phyloP scores from a whole-genome alignment of 92 coral and sea anemone genomes.

The Epizoanthus stellaris region DNA sequence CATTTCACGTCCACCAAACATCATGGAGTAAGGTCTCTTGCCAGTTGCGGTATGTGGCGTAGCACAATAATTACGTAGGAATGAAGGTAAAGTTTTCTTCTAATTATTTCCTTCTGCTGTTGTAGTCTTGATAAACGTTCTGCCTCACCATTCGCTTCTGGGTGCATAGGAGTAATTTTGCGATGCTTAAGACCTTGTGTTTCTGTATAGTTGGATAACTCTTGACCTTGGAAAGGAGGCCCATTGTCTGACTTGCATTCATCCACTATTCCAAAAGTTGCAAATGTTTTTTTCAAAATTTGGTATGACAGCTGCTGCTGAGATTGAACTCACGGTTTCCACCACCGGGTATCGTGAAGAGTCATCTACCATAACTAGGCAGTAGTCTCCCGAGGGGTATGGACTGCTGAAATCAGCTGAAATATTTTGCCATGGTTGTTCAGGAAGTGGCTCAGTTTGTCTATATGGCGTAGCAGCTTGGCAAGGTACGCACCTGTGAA shows the following conservation, averaged over 20 bases:
- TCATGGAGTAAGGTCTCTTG: slow-evolving; percentile 30
- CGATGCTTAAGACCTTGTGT: slow-evolving; percentile 48
- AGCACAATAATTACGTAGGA: slow-evolving; percentile 25
- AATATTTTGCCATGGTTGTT: slow-evolving; percentile 50
- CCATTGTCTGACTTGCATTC: slow-evolving; percentile 35
- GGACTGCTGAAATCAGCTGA: too few species aligned
- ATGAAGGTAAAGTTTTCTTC: slow-evolving; percentile 11
- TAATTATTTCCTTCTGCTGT: slow-evolving; percentile 13
- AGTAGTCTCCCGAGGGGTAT: too few species aligned
- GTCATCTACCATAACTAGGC: too few species aligned
- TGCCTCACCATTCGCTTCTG: slow-evolving; percentile 29
- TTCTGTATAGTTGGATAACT: slow-evolving; percentile 39
- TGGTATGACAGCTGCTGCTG: slow-evolving; percentile 46
- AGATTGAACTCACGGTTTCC: slow-evolving; percentile 42
- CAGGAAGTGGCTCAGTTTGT: slow-evolving; percentile 5
- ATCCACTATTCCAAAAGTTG: slow-evolving; percentile 42
- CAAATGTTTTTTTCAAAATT: slow-evolving; percentile 49
- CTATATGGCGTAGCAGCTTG: slow-evolving; percentile 17
- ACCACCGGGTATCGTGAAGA: slow-evolving; percentile 59
- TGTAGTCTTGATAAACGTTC: slow-evolving; percentile 18
- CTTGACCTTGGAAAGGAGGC: slow-evolving; percentile 57
- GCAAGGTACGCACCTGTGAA: slow-evolving; percentile 34
- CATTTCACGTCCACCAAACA: slow-evolving; percentile 49
- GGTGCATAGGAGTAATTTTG: slow-evolving; percentile 37
- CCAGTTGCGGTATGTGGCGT: slow-evolving; percentile 49